phyloP scores from a whole-genome alignment of 2,113 vertebrate species.

The Sinocyclocheilus anophthalmus region DNA sequence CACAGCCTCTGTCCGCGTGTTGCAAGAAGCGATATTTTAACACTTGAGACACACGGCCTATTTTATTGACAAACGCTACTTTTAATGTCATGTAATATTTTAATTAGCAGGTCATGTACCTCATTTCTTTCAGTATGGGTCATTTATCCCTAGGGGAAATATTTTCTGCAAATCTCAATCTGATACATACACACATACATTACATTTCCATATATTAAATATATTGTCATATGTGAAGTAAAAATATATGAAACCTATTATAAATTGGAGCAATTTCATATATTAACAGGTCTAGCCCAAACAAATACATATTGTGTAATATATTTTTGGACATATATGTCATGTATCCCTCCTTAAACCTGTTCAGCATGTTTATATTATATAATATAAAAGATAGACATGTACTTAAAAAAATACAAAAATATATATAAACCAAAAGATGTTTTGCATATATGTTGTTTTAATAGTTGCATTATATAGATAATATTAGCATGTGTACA shows the following conservation, averaged over 20 bases:
- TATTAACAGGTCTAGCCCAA: background rate
- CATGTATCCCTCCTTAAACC: background rate
- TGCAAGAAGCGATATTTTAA: background rate
- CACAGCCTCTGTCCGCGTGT: background rate
- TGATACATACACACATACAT: background rate
- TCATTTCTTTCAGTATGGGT: constrained; percentile 5
- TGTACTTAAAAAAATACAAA: too few relatives aligned
- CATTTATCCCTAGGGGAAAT: background rate
- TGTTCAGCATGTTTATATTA: too few relatives aligned
- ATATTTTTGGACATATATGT: background rate
- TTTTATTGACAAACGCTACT: background rate
- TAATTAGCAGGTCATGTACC: constrained; percentile 29
- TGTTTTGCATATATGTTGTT: too few relatives aligned
- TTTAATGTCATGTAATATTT: constrained; percentile 15
- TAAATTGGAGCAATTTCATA: background rate
- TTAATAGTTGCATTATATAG: too few relatives aligned
- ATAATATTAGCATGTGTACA: too few relatives aligned
- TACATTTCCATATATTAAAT: background rate
- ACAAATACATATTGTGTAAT: background rate
- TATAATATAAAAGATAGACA: too few relatives aligned
- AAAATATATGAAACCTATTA: background rate
- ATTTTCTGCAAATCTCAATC: constrained; percentile 20
- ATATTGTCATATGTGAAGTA: background rate
- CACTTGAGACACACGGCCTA: background rate
- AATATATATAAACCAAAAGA: too few relatives aligned